Percentiles rank a stretch among this genome's conserved stretches.
phyloP scores from a whole-genome alignment of 2,888 invertebrate species.

The Lissocephala sabroskyi region DNA sequence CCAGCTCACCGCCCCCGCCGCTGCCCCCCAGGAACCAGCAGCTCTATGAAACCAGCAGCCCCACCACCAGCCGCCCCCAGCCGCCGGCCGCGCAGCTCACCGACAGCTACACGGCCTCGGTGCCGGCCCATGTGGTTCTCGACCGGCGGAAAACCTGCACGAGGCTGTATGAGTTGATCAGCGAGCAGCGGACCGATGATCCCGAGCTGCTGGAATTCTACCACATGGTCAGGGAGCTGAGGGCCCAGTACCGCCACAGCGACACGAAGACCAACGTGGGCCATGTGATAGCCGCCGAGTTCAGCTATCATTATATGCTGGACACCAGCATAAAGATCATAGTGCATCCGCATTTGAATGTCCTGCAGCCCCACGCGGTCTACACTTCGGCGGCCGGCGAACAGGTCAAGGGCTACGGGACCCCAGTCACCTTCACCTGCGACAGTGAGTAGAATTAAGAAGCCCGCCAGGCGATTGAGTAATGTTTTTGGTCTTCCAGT shows the following conservation, averaged over 20 bases:
- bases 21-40: constrained; percentile 76
- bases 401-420: constrained; percentile 71
- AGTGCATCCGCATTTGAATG: constrained; percentile 77
- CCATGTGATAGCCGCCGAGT: constrained; percentile 89
- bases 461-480: not conserved
- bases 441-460: constrained; percentile 78
- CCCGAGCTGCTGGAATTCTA: constrained; percentile 87
- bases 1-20: constrained; percentile 74
- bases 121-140: constrained; percentile 47
- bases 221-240: constrained; percentile 84
- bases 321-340: constrained; percentile 92
- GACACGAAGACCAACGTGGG: constrained; percentile 89
- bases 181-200: constrained; percentile 80
- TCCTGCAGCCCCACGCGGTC: constrained; percentile 73
- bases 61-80: not conserved
- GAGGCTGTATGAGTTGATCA: constrained; percentile 80
- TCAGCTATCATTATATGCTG: constrained; percentile 84
- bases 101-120: constrained; percentile 38
- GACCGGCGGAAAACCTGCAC: constrained; percentile 70
- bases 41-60: constrained; percentile 22
- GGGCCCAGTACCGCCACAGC: constrained; percentile 83
- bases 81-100: constrained; percentile 22
- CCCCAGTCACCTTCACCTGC: constrained; percentile 91
- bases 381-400: constrained; percentile 60
- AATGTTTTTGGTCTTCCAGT: constrained; percentile 76